A percentile compares a stretch with the other conserved stretches of the same genome.
These are phyloP conservation scores for Peromyscus californicus DNA, from an alignment of 2,113 vertebrate species.

Conservation along the genomic window DNA sequence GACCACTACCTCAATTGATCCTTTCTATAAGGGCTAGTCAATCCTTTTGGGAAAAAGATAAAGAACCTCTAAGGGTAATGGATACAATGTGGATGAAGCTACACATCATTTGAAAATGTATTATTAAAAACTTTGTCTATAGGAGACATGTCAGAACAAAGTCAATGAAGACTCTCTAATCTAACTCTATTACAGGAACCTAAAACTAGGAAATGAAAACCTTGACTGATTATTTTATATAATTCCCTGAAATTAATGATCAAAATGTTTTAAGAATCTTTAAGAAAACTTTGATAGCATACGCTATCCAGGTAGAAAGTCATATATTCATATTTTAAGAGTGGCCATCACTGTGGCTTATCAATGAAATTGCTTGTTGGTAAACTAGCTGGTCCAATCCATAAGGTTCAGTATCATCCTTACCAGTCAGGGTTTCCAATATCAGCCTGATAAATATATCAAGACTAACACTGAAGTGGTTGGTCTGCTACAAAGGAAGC, in stretches of 20 bases:
- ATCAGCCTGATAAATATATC: background rate
- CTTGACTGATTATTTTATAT: background rate
- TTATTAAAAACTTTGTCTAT: background rate
- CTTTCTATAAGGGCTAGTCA: background rate
- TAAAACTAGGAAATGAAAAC: background rate
- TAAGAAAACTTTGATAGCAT: background rate
- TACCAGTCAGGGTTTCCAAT: background rate
- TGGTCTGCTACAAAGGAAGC: background rate
- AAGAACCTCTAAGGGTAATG: background rate
- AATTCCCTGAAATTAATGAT: background rate
- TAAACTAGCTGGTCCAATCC: background rate
- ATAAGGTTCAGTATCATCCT: background rate
- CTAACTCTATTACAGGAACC: background rate
- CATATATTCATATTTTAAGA: background rate
- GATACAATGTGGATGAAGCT: background rate
- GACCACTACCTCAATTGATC: background rate
- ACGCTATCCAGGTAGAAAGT: background rate
- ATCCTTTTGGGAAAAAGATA: background rate
- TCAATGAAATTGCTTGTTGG: background rate
- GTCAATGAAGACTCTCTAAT: background rate
- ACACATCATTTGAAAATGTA: background rate
- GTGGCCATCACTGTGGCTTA: background rate
- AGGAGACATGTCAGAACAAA: background rate
- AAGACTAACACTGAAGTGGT: background rate
- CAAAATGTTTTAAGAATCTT: conserved; percentile 19